These are phyloP conservation scores for Plectrocnemia conspersa DNA, from an alignment of 1,140 invertebrate genomes.

Conservation along the genomic window DNA sequence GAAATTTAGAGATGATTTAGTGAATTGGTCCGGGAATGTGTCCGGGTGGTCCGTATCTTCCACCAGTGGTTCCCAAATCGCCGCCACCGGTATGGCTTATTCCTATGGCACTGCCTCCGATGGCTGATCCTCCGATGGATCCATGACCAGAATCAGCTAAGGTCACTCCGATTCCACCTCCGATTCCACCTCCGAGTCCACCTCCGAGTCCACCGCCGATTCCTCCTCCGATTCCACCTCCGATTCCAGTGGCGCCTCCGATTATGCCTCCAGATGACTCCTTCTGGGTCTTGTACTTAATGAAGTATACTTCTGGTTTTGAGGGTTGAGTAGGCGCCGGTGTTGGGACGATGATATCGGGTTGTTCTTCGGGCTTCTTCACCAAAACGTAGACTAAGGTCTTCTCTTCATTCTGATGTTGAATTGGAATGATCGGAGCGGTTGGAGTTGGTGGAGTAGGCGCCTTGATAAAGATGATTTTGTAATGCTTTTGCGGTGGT, in stretches of 20 bases:
- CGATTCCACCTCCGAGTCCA: conserved; percentile 35
- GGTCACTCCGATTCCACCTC: conserved; percentile 40
- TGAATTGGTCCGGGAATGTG: conserved; percentile 25
- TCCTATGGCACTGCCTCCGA: conserved; percentile 36
- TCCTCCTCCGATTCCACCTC: conserved; percentile 38
- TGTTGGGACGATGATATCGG: conserved; percentile 63
- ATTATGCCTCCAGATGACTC: conserved; percentile 40
- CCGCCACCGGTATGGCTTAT: conserved; percentile 19
- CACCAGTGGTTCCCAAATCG: conserved; percentile 40
- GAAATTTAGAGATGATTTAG: conserved; percentile 22
- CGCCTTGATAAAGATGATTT: conserved; percentile 75
- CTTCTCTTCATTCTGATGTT: conserved; percentile 69
- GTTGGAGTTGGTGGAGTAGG: conserved; percentile 64
- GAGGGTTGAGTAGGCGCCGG: conserved; percentile 63
- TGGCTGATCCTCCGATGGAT: conserved; percentile 39
- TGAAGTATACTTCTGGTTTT: conserved; percentile 76
- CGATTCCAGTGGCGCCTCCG: conserved; percentile 38
- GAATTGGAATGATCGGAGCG: conserved; percentile 61
- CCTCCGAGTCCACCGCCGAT: conserved; percentile 38
- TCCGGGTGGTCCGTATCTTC: conserved; percentile 34
- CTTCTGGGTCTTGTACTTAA: conserved; percentile 67
- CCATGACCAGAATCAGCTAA: conserved; percentile 37
- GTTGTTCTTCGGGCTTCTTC: conserved; percentile 67
- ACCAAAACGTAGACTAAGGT: conserved; percentile 74
- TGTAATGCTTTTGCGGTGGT: conserved; percentile 67